Conservation (phyloP, 2,888 invertebrate species). For the Amiota minor region DNA sequence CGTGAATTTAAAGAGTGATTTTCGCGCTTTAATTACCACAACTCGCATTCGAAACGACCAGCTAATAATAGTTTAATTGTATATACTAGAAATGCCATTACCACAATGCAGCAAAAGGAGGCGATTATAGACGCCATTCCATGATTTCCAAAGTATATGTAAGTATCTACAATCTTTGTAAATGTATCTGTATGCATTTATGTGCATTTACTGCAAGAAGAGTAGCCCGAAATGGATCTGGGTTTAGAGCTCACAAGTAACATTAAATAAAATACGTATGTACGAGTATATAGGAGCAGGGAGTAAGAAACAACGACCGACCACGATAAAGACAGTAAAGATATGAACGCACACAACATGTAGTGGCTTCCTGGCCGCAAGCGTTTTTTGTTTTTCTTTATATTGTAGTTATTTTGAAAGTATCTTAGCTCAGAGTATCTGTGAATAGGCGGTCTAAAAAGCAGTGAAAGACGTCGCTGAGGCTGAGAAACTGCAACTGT, state of each 20-base stretch:
- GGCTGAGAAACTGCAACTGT: slow-evolving; percentile 67
- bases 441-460: slow-evolving; percentile 1
- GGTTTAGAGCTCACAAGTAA: not conserved
- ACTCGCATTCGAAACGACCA: slow-evolving; percentile 38
- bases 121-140: slow-evolving; percentile 19
- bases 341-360: slow-evolving; percentile 16
- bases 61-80: slow-evolving; percentile 48
- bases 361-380: slow-evolving; percentile 51
- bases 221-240: not conserved
- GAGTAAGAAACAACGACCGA: too few species aligned
- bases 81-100: slow-evolving; percentile 26
- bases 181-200: not conserved
- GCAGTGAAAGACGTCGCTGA: slow-evolving; percentile 40
- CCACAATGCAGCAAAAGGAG: slow-evolving; percentile 10
- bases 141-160: slow-evolving; percentile 29
- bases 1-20: slow-evolving; percentile 70
- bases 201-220: too few species aligned
- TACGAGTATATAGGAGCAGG: too few species aligned
- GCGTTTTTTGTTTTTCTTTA: slow-evolving; percentile 46
- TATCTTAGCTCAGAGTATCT: slow-evolving; percentile 38
- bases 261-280: too few species aligned
- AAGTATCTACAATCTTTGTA: slow-evolving; percentile 8
- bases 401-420: not conserved
- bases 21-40: slow-evolving; percentile 70
- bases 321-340: not conserved